Evolutionary conservation across 2,888 invertebrate species (phyloP), one percentile per base, ranked within the genome.

Genomic region (Coenonympha glycerion): DNA sequence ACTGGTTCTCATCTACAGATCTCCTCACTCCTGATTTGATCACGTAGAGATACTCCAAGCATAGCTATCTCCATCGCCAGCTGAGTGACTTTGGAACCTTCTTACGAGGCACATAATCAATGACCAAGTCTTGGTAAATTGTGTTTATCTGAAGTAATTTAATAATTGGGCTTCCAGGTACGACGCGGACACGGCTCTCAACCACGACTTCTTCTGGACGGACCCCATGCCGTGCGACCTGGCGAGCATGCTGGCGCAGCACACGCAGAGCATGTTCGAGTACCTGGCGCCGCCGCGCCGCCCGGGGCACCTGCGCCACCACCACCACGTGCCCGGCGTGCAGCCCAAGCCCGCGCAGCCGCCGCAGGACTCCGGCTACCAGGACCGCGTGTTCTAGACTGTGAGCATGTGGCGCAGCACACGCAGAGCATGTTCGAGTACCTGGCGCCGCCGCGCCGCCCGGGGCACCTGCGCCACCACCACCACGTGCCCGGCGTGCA

Each of bases 141-240:
- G n/a, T n/a, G n/a, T n/a, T n/a, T n/a, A n/a, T n/a, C n/a, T n/a
- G n/a, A n/a, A n/a, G n/a, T n/a, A n/a, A n/a, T n/a, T n/a, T n/a
- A n/a, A n/a, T n/a, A n/a, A n/a, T n/a, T n/a, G n/a, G n/a, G n/a
- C n/a, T n/a, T n/a, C n/a, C 61, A 86, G 87, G 37, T 90, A 90
- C 49, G 96, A 98, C 71, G 93, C 97, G 0, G 98, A 99, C 73
- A 93, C 94, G 0, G 97, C 98, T 0, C 76, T 99, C 1, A 97
- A 98, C 83, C 98, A 99, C 71, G 97, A 98, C 73, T 99, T 99
- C 87, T 99, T 99, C 87, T 99, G 97, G 97, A 95, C 94, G 3
- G 97, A 98, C 74, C 99, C 99, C 0, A 94, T 97, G 94, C 98
- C 98, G 0, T 93, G 93, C 68, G 96, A 96, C 71, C 86, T 96